Percentiles rank a stretch among this genome's conserved stretches.
These are phyloP conservation scores for Colistium nudipinnis DNA, from an alignment of 2,113 vertebrate genomes.

Conservation along the genomic window DNA sequence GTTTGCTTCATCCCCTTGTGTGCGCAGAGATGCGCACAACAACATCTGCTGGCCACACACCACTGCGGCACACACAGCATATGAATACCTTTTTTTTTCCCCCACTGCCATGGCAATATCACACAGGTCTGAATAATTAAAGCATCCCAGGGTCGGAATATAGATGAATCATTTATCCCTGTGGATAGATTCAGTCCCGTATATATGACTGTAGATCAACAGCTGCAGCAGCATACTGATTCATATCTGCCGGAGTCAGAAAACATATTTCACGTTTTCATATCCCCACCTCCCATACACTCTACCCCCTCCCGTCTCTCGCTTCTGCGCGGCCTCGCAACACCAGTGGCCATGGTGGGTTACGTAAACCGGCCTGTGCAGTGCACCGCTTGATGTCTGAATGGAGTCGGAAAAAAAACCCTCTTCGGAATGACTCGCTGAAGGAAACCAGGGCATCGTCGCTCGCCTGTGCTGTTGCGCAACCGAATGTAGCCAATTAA, in stretches of 20 bases:
- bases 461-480: conserved; percentile 23
- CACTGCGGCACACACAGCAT: conserved; percentile 4
- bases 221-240: neutral
- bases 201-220: conserved; percentile 4
- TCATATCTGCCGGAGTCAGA: neutral
- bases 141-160: neutral
- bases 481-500: conserved; percentile 61
- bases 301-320: neutral
- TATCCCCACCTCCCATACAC: neutral
- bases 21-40: conserved; percentile 35
- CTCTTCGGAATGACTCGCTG: conserved; percentile 16
- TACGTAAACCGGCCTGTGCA: conserved; percentile 56
- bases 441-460: conserved; percentile 20
- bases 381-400: conserved; percentile 29
- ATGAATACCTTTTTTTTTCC: conserved; percentile 19
- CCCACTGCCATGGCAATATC: neutral
- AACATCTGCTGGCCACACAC: conserved; percentile 43
- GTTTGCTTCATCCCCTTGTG: conserved; percentile 21
- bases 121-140: conserved; percentile 24
- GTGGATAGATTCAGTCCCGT: conserved; percentile 7
- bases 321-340: conserved; percentile 18
- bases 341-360: conserved; percentile 54
- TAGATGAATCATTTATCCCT: conserved; percentile 15
- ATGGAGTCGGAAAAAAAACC: conserved; percentile 37
- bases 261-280: neutral